phyloP scores from a whole-genome alignment of 2,888 invertebrate species.

The Lithophane ornitopus region DNA sequence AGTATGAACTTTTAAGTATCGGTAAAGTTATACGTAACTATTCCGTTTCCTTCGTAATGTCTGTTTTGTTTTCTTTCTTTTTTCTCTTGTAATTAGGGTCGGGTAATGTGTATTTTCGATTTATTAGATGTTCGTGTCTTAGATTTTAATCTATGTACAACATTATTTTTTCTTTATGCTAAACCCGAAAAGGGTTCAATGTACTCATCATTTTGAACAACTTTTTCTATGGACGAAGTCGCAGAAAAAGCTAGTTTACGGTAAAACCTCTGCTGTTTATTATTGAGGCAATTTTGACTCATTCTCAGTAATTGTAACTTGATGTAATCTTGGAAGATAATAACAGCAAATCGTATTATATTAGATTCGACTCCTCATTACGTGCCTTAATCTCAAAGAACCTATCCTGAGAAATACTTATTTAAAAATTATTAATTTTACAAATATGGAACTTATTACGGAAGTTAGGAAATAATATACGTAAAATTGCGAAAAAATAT shows the following conservation, averaged over 20 bases:
- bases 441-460: not conserved
- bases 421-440: not conserved
- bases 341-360: not conserved
- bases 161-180: too few relatives aligned
- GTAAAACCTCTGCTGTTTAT: not conserved
- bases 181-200: too few relatives aligned
- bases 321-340: not conserved
- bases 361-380: not conserved
- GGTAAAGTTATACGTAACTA: conserved; percentile 13
- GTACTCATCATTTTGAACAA: too few relatives aligned
- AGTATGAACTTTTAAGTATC: conserved; percentile 22
- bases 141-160: not conserved
- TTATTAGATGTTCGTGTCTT: not conserved
- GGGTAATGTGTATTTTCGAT: not conserved
- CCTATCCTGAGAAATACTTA: not conserved
- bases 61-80: not conserved
- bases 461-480: not conserved
- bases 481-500: not conserved
- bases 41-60: not conserved
- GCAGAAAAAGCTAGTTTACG: too few relatives aligned
- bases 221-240: too few relatives aligned
- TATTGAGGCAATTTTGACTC: too few relatives aligned
- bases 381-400: not conserved
- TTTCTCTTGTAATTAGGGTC: not conserved
- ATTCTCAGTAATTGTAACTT: not conserved